phyloP scores from a whole-genome alignment of 1,140 invertebrate genomes.

The Metopolophium dirhodum region DNA sequence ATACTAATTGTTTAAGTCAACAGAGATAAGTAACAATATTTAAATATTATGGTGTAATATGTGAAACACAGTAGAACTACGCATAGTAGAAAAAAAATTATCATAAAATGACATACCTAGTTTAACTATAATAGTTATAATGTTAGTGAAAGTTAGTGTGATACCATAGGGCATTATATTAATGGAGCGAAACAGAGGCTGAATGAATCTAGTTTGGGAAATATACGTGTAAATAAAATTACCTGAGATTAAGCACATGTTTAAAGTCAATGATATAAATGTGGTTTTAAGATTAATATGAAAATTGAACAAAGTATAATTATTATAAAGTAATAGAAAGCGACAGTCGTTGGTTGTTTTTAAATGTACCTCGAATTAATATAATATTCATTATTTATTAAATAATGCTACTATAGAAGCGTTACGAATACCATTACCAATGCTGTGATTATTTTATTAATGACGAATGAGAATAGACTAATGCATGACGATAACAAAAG shows the following conservation, averaged over 20 bases:
- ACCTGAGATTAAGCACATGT: neutral
- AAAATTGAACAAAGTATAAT: neutral
- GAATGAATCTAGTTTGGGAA: neutral
- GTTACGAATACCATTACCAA: neutral
- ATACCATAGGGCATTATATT: neutral
- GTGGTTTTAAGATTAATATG: neutral
- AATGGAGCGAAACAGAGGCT: neutral
- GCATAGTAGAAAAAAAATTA: too few relatives aligned
- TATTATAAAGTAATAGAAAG: neutral
- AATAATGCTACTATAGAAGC: neutral
- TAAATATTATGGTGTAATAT: neutral
- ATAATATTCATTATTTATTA: neutral
- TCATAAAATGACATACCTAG: too few relatives aligned
- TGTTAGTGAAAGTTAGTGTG: too few relatives aligned
- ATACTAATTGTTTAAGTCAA: neutral
- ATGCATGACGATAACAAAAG: conserved; percentile 6
- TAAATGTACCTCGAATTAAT: neutral
- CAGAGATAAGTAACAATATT: neutral
- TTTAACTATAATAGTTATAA: too few relatives aligned
- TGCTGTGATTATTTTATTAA: neutral
- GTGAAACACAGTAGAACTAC: too few relatives aligned
- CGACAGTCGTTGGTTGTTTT: neutral
- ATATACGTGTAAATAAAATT: neutral
- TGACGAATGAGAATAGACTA: neutral
- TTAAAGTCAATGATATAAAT: neutral